Evolutionary conservation across 2,888 invertebrate species (phyloP).

Genomic region (Xanthostigma xanthostigma): DNA sequence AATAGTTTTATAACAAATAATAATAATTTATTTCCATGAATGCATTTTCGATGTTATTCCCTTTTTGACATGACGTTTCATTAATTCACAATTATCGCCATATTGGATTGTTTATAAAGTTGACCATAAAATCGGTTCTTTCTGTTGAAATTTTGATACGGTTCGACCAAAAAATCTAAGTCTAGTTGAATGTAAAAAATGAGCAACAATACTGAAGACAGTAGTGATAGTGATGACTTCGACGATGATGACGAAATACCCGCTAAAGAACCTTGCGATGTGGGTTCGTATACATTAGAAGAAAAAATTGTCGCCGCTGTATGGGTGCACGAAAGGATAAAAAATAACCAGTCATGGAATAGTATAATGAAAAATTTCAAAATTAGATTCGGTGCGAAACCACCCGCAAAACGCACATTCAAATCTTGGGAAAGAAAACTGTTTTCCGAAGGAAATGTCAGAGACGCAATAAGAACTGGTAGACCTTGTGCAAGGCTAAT

Average conservation of each 20-base stretch:
- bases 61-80: not conserved
- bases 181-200: not conserved
- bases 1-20: not conserved
- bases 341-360: conserved; percentile 23
- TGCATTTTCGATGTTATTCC: no score
- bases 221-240: not conserved
- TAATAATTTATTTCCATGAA: not conserved
- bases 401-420: conserved; percentile 22
- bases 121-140: not conserved
- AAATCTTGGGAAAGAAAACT: conserved; percentile 28
- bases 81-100: not conserved
- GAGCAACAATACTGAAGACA: not conserved
- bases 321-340: conserved; percentile 33
- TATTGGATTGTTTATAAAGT: not conserved
- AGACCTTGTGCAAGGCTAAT: conserved; percentile 23
- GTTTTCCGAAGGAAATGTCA: conserved; percentile 28
- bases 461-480: conserved; percentile 28
- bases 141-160: not conserved
- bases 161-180: not conserved
- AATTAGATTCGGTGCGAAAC: conserved; percentile 26
- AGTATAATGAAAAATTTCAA: conserved; percentile 30
- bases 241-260: not conserved
- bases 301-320: conserved; percentile 32
- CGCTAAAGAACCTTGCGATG: not conserved
- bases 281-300: conserved; percentile 24